Base-by-base conservation (phyloP, 1,140 invertebrate genomes). In the Frieseomelitta varia region DNA sequence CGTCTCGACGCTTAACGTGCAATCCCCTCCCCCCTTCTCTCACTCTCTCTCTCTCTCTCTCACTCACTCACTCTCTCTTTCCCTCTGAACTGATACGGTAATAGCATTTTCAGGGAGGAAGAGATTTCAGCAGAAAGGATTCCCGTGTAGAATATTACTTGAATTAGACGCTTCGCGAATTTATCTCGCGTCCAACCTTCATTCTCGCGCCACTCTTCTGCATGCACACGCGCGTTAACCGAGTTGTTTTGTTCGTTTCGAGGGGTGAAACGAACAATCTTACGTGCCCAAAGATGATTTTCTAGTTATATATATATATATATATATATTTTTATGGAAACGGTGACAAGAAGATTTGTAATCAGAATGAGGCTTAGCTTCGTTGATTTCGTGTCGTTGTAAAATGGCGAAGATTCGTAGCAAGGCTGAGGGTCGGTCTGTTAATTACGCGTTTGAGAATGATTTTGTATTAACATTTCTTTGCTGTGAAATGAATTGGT, bases 101-200 rank as follows among this genome's bases (percentile, higher is more conserved):
- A 82, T 80, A 85, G 74, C 87, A 90, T 86, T 84, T 89, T 83
- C 74, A 56, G 83, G 58, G 80, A 56, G 83, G 79, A 85, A 81
- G 84, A 88, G 87, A 87, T 88, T 88, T 71, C 79, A 79, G 67
- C 63, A 47, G 76, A 79, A 69, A 77, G 86, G 87, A 88, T 88
- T 88, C 87, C 79, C 86, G 79, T 84, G 83, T 68, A 78, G 65
- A 77, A 88, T 88, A 88, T 80, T 76, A 76, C 75, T 78, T 75
- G 86, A 80, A 85, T 61, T 88, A 85, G 63, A 61, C 73, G 78
- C 69, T 75, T 68, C 75, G 63, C 53, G 85, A 88, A 88, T 74
- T 81, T 84, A 80, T 34, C 77, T 67, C 76, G 67, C 39, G 30
- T 27, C 69, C 12, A 47, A 47, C 34, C 11, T 47, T 24, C 53